Evolutionary conservation across 2,888 invertebrate species (phyloP).

Genomic region (Lamproptera curius): DNA sequence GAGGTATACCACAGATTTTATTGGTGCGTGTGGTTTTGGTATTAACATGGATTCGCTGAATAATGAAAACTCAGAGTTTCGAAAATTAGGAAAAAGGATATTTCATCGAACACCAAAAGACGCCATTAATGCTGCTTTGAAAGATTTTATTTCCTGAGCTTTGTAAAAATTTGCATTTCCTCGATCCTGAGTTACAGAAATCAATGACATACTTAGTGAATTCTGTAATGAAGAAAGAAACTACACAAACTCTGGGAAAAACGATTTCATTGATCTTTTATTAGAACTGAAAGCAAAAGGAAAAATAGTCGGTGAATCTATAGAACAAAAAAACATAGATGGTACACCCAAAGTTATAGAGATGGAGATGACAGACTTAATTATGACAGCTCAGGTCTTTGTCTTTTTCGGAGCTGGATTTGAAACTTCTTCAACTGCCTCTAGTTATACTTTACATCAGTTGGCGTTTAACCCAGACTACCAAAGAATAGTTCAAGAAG

Average conservation of each 20-base stretch:
- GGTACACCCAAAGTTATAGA: constrained; percentile 51
- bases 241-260: constrained; percentile 51
- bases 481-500: constrained; percentile 59
- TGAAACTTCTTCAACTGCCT: constrained; percentile 71
- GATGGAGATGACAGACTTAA: constrained; percentile 48
- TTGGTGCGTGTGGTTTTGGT: not conserved
- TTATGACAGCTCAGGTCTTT: constrained; percentile 64
- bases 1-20: constrained; percentile 43
- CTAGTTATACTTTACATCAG: constrained; percentile 68
- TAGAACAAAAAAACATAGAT: constrained; percentile 48
- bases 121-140: constrained; percentile 41
- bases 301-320: constrained; percentile 54
- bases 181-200: constrained; percentile 47
- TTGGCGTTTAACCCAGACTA: constrained; percentile 64
- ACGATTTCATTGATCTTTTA: constrained; percentile 64
- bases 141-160: constrained; percentile 56
- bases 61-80: constrained; percentile 58
- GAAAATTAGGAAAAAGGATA: constrained; percentile 57
- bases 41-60: constrained; percentile 54
- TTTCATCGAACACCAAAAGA: constrained; percentile 52
- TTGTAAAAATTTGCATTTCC: constrained; percentile 47
- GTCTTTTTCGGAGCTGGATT: constrained; percentile 72
- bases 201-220: constrained; percentile 47
- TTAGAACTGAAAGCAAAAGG: constrained; percentile 58
- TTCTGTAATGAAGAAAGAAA: constrained; percentile 49